phyloP scores from a whole-genome alignment of 1,140 invertebrate genomes.

The Chelonus insularis region DNA sequence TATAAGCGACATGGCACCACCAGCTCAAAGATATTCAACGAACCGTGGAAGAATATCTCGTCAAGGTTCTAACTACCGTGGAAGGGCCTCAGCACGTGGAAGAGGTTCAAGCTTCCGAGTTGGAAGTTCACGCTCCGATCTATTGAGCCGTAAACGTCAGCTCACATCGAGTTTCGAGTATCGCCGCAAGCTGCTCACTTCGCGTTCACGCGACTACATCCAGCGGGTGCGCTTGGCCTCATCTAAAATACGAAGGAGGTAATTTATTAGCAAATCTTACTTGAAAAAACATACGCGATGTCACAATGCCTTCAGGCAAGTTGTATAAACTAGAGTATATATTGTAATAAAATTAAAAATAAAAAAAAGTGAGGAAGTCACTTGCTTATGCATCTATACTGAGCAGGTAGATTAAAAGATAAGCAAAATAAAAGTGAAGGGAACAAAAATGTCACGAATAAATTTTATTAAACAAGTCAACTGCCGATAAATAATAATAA shows the following conservation, averaged over 20 bases:
- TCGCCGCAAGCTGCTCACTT: constrained; percentile 54
- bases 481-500: constrained; percentile 34
- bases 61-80: constrained; percentile 48
- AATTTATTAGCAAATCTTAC: constrained; percentile 54
- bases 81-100: constrained; percentile 49
- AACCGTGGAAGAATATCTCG: constrained; percentile 51
- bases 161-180: constrained; percentile 50
- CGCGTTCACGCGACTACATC: constrained; percentile 55
- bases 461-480: constrained; percentile 9
- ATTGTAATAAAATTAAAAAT: not conserved
- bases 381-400: constrained; percentile 4
- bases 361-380: not conserved
- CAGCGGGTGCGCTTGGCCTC: constrained; percentile 55
- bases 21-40: constrained; percentile 46
- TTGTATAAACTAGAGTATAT: constrained; percentile 14
- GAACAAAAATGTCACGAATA: not conserved
- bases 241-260: constrained; percentile 56
- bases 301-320: constrained; percentile 37
- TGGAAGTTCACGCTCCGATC: constrained; percentile 45
- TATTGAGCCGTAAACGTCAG: constrained; percentile 52
- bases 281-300: constrained; percentile 34
- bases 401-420: not conserved
- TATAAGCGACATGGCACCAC: constrained; percentile 50
- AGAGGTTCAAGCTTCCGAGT: constrained; percentile 47
- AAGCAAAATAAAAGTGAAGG: not conserved